phyloP scores from a whole-genome alignment of 2,888 invertebrate species.

The Hermaeophaga mercurialis region DNA sequence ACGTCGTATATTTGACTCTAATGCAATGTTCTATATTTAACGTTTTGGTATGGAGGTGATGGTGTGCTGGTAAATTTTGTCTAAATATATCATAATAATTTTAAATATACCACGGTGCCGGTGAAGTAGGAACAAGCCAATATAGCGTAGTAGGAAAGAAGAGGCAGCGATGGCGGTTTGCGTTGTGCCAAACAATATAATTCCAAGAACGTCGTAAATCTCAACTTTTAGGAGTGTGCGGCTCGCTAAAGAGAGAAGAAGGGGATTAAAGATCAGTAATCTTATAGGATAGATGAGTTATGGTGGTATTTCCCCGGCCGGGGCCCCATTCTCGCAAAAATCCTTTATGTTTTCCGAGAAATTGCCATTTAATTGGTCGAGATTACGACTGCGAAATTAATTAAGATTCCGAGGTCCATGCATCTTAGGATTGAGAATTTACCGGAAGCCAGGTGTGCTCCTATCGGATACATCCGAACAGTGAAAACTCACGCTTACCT shows the following conservation, averaged over 20 bases:
- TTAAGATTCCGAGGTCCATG: slow-evolving; percentile 59
- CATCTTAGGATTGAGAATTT: slow-evolving; percentile 53
- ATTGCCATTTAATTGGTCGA: slow-evolving; percentile 59
- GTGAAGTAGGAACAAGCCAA: slow-evolving; percentile 21
- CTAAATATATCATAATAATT: slow-evolving; percentile 63
- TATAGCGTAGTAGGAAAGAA: slow-evolving; percentile 24
- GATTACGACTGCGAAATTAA: slow-evolving; percentile 59
- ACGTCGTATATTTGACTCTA: no score
- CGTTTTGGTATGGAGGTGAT: no score
- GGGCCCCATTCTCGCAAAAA: slow-evolving; percentile 54
- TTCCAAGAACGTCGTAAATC: slow-evolving; percentile 71
- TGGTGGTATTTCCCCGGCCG: slow-evolving; percentile 58
- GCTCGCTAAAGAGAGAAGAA: slow-evolving; percentile 62
- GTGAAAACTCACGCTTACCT: slow-evolving; percentile 13
- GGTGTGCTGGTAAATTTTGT: slow-evolving; percentile 55
- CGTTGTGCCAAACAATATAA: slow-evolving; percentile 65
- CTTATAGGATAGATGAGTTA: slow-evolving; percentile 73
- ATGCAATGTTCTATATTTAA: no score
- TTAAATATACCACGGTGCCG: slow-evolving; percentile 58
- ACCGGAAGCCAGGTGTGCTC: slow-evolving; percentile 48
- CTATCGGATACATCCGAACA: slow-evolving; percentile 34
- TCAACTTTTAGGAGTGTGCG: slow-evolving; percentile 68
- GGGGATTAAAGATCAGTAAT: slow-evolving; percentile 80
- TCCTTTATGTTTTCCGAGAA: slow-evolving; percentile 58
- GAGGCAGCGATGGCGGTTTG: slow-evolving; percentile 36